Evolutionary conservation across 2,888 invertebrate genomes (phyloP), one percentile per base, ranked within the genome.

Genomic region (Diogma glabrata): DNA sequence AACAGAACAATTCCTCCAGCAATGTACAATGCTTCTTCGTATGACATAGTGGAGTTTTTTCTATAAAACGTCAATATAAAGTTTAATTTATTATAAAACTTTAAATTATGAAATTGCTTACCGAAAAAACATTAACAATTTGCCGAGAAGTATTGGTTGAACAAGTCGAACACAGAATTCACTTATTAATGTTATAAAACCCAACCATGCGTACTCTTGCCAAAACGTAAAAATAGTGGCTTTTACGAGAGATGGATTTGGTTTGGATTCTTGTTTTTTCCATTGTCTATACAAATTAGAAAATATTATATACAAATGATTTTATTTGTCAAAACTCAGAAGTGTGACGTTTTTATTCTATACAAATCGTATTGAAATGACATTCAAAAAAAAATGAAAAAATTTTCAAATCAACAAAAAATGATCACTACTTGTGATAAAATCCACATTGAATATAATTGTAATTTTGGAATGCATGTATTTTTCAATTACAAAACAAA

Each of bases 11-110:
- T 63, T 17, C 67, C 69, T 4, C 69, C 71, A 2, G 76, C 76
- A 60, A 77, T 81, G 57, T 75, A 72, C 12, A 79, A 65, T 0
- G 82, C 82, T 0, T 78, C 72, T 26, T 73, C 62, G 40, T 59
- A 63, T 1, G 59, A 56, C 63, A 72, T 68, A 0, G 63, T 61
- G 1, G 70, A 63, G 54, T 66, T 73, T 63, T 76, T 66, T 0
- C 79, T 79, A 45, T 43, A 10, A 24, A 36, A 23, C 10, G 14
- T 12, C 10, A 14, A 14, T 20, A 20, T 19, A n/a, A 12, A 16
- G 8, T 45, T 6, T 46, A 3, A 24, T 17, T 43, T 28, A n/a
- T 3, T 17, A 28, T 28, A 17, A 22, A 5, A 7, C 23, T 10
- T 16, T 19, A 23, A 30, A 30, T 22, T 20, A 3, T 16, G 16